Evolutionary conservation across 2,113 vertebrate species (phyloP).

Genomic region (Trichomycterus rosablanca): DNA sequence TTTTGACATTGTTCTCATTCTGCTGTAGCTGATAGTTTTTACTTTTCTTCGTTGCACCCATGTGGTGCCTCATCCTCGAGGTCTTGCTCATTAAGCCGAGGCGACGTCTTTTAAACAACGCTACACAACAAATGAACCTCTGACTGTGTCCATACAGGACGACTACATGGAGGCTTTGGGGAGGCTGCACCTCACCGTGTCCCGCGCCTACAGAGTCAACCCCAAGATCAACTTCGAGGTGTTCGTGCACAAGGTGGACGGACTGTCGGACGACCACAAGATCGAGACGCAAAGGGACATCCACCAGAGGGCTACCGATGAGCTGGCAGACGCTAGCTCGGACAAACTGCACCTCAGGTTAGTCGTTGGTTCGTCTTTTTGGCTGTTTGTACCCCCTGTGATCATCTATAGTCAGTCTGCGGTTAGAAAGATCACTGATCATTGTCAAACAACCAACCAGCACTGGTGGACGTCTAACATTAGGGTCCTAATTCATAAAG

Average conservation of each 20-base stretch:
- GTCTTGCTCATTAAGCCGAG: too few relatives aligned
- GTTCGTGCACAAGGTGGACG: constrained; percentile 99
- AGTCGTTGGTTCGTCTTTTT: constrained; percentile 13
- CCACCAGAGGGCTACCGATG: constrained; percentile 97
- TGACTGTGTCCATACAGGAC: constrained; percentile 72
- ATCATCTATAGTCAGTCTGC: constrained; percentile 16
- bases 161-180: constrained; percentile 97
- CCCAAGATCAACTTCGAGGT: constrained; percentile 99
- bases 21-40: too few relatives aligned
- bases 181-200: constrained; percentile 94
- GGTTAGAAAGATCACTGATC: too few relatives aligned
- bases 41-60: too few relatives aligned
- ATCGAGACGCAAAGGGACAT: constrained; percentile 99
- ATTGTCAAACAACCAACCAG: too few relatives aligned
- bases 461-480: too few relatives aligned
- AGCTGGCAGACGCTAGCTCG: constrained; percentile 91
- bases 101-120: too few relatives aligned
- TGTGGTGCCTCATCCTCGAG: too few relatives aligned
- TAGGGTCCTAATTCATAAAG: too few relatives aligned
- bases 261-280: constrained; percentile 97
- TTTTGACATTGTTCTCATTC: too few relatives aligned
- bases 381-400: neutral
- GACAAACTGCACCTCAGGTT: constrained; percentile 98
- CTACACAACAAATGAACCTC: too few relatives aligned
- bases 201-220: constrained; percentile 95